phyloP scores from a whole-genome alignment of 2,113 vertebrate species.

The Pitta sordida region DNA sequence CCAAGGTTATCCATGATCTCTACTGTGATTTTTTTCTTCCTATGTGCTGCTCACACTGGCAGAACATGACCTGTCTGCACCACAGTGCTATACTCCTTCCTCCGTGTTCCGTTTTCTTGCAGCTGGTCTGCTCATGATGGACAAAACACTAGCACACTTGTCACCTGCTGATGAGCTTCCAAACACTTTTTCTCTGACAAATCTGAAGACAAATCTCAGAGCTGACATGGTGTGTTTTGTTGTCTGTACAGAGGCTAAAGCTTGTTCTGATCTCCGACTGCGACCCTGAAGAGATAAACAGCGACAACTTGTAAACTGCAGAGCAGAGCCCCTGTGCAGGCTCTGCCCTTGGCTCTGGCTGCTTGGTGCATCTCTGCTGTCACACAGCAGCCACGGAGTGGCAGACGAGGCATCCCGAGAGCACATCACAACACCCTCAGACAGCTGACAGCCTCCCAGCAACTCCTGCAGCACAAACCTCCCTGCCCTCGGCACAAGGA shows the following conservation, averaged over 20 bases:
- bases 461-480: background rate
- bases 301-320: background rate
- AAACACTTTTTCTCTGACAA: background rate
- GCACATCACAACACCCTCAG: background rate
- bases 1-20: background rate
- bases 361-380: background rate
- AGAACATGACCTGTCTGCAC: background rate
- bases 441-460: background rate
- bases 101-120: fast-evolving
- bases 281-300: background rate
- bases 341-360: background rate
- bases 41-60: background rate
- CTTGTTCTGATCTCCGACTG: background rate
- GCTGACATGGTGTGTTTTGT: background rate
- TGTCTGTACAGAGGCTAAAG: background rate
- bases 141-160: background rate
- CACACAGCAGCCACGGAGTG: conserved; percentile 19
- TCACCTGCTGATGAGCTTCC: background rate
- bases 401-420: conserved; percentile 8
- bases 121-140: background rate
- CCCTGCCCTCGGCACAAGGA: background rate
- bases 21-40: background rate
- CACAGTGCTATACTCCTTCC: background rate
- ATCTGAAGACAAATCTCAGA: background rate
- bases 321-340: background rate